These are phyloP conservation scores for Hylaea fasciaria DNA, from an alignment of 2,888 invertebrate genomes.

Conservation along the genomic window DNA sequence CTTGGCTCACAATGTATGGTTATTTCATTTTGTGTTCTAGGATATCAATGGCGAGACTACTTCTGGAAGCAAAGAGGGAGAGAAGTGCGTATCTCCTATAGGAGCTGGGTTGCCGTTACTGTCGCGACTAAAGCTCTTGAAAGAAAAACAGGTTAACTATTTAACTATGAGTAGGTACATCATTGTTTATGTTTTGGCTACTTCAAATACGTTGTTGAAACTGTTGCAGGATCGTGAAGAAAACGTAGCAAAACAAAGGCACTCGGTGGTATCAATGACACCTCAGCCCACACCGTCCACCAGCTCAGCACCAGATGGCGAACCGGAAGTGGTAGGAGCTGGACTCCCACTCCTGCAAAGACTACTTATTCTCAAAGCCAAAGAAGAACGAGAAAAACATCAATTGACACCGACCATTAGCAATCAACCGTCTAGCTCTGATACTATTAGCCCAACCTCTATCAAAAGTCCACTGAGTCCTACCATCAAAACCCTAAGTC, in stretches of 20 bases:
- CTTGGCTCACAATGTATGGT: neutral
- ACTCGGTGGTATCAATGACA: conserved; percentile 71
- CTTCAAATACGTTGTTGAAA: too few relatives aligned
- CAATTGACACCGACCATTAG: conserved; percentile 74
- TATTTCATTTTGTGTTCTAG: conserved; percentile 54
- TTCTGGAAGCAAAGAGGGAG: conserved; percentile 80
- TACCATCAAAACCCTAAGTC: conserved; percentile 78
- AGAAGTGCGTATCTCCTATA: conserved; percentile 88
- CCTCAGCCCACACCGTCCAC: conserved; percentile 86
- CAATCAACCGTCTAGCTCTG: conserved; percentile 80
- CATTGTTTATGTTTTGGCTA: neutral
- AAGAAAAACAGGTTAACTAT: conserved; percentile 91
- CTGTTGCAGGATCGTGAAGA: conserved; percentile 77
- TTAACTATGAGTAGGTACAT: too few relatives aligned
- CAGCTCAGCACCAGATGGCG: conserved; percentile 83
- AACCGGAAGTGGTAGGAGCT: conserved; percentile 88
- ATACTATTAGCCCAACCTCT: conserved; percentile 80
- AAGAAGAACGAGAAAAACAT: conserved; percentile 87
- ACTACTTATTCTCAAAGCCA: conserved; percentile 89
- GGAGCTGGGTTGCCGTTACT: conserved; percentile 94
- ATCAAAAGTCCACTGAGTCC: conserved; percentile 82
- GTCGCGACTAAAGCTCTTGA: conserved; percentile 90
- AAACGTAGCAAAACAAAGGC: conserved; percentile 78
- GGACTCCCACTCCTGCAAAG: conserved; percentile 90
- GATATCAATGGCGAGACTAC: conserved; percentile 74